Conservation (phyloP, 2,888 invertebrate genomes). For the Selenia dentaria region DNA sequence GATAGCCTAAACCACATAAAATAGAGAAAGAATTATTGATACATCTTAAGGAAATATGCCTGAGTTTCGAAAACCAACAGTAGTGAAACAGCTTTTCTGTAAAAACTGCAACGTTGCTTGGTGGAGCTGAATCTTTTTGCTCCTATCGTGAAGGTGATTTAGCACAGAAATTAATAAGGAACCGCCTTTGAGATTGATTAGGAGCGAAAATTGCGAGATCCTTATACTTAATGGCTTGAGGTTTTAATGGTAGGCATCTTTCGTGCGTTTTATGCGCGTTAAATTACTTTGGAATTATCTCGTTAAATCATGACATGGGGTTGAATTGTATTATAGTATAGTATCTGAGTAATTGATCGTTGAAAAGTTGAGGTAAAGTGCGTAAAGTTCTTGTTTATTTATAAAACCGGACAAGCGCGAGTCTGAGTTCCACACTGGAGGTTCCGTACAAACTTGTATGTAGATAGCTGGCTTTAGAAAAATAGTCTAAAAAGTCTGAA, state of each 20-base stretch:
- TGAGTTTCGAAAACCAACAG: conserved; percentile 27
- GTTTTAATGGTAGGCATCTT: conserved; percentile 17
- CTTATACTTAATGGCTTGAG: conserved; percentile 36
- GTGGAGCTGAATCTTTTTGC: conserved; percentile 73
- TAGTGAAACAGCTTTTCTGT: conserved; percentile 43
- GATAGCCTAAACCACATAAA: too few species aligned
- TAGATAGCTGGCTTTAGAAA: too few species aligned
- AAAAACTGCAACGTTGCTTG: conserved; percentile 80
- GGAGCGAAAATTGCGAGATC: conserved; percentile 55
- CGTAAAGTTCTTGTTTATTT: too few species aligned
- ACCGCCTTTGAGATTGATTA: conserved; percentile 69
- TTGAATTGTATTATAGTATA: neutral
- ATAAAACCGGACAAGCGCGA: too few species aligned
- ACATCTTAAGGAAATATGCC: too few species aligned
- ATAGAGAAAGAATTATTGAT: too few species aligned
- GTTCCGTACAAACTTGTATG: too few species aligned
- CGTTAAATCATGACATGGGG: conserved; percentile 13
- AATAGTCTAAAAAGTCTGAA: too few species aligned
- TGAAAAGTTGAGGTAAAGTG: neutral
- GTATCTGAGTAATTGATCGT: conserved; percentile 17
- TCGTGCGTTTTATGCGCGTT: conserved; percentile 10
- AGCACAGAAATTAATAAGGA: conserved; percentile 73
- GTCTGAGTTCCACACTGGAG: too few species aligned
- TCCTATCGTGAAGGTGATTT: conserved; percentile 70
- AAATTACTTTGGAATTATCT: conserved; percentile 22